Evolutionary conservation across 2,113 vertebrate species (phyloP), one percentile per base, ranked within the genome.

Genomic region (Tyto alba): DNA sequence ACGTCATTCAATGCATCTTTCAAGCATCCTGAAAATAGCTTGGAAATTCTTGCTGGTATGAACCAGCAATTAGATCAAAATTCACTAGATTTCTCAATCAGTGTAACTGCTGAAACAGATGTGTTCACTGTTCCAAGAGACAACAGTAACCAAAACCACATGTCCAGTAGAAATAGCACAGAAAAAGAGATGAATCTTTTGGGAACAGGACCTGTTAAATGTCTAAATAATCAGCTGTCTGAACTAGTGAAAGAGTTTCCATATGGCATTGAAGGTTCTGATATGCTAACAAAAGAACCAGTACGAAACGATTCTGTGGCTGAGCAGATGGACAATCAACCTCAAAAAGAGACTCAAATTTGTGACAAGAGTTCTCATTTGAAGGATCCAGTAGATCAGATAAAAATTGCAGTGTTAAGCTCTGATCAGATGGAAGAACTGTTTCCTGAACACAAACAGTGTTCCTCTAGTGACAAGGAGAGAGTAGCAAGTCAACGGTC

Each of bases 201-300:
- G 36, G 47, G 73, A 56, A 52, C 67, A 86, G 34, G 64, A 45
- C 43, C 96, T 34, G 7, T 71, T 67, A 91, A 47, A 20, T 97
- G 38, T 18, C 93, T 97, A n/a, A 88, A 82, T 8, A 95, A 96
- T 93, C 98, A 98, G 78, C 94, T 98, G 13, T 95, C 93, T 34
- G 98, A 98, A 92, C 98, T 98, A 48, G 16, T 98, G 77, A 69
- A 91, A 66, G 98, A 98, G 48, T 98, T 98, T 95, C 98, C 98
- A 1, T 98, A 97, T 83, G 98, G 98, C 57, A 97, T 98, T 72
- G 97, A 98, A 89, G 40, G 92, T 79, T 17, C 60, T 26, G 85
- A 81, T 34, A 30, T 26, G 22, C 27, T 20, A 16, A 88, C 30
- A n/a, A 94, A 71, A 84, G 86, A 87, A 45, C 22, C 38, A 36